Conservation (phyloP, 2,888 invertebrate genomes). For the Argyra leucocephala region DNA sequence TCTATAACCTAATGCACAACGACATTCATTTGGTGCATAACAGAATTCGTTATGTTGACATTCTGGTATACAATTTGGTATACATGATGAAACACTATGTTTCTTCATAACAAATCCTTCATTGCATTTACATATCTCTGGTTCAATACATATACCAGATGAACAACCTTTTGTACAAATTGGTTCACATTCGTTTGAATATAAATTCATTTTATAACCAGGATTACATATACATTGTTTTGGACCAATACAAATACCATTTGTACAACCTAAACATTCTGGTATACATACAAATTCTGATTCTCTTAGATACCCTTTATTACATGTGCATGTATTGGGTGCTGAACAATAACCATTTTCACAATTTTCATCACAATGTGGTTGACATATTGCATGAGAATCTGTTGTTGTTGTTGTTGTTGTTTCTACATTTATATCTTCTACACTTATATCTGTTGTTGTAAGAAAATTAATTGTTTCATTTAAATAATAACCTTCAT, state of each 20-base stretch:
- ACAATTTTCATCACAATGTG: constrained; percentile 40
- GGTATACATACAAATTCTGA: constrained; percentile 34
- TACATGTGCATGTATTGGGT: constrained; percentile 53
- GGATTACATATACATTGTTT: constrained; percentile 37
- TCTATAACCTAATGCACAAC: constrained; percentile 24
- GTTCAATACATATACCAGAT: constrained; percentile 60
- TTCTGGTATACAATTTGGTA: constrained; percentile 13
- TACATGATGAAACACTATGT: constrained; percentile 8
- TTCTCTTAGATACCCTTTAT: constrained; percentile 45
- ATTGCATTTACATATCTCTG: constrained; percentile 51
- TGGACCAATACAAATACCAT: constrained; percentile 42
- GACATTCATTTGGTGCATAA: constrained; percentile 25
- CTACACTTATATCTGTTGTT: neutral
- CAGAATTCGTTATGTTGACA: constrained; percentile 28
- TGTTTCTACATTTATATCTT: neutral
- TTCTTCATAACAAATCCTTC: constrained; percentile 41
- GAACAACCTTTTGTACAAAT: constrained; percentile 55
- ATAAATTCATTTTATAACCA: constrained; percentile 32
- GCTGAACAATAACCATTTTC: constrained; percentile 51
- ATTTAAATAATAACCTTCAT: constrained; percentile 33
- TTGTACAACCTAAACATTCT: constrained; percentile 38
- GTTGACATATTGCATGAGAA: constrained; percentile 31
- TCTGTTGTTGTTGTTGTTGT: constrained; percentile 26
- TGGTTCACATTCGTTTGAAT: constrained; percentile 27
- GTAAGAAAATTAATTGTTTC: constrained; percentile 34